These are phyloP conservation scores for Achatina immaculata DNA, from an alignment of 1,140 invertebrate genomes.

Conservation along the genomic window DNA sequence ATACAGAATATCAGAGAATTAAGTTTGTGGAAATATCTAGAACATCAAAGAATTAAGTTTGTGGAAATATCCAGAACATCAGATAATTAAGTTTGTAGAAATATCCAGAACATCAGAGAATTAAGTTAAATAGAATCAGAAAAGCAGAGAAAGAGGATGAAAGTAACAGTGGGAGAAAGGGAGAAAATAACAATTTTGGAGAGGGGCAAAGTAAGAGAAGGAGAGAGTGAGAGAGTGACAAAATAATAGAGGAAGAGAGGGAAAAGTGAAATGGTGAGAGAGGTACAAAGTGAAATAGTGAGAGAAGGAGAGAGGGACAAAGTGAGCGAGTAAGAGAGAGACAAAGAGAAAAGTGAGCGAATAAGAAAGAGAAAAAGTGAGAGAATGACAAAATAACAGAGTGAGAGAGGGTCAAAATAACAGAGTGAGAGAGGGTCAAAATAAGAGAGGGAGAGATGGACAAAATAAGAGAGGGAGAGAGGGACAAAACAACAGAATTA, in stretches of 20 bases:
- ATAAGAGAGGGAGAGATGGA: not conserved
- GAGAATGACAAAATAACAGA: not conserved
- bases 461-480: not conserved
- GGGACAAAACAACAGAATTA: not conserved
- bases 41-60: too few relatives aligned
- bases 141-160: not conserved
- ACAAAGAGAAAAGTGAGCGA: too few relatives aligned
- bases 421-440: not conserved
- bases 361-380: too few relatives aligned
- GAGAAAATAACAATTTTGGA: not conserved
- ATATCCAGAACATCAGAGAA: too few relatives aligned
- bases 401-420: not conserved
- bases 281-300: not conserved
- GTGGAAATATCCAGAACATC: too few relatives aligned
- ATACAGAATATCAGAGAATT: too few relatives aligned
- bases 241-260: not conserved
- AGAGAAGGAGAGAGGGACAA: not conserved
- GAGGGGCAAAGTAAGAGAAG: not conserved
- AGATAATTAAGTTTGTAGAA: too few relatives aligned
- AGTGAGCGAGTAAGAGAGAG: too few relatives aligned
- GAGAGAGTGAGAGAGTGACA: slow-evolving; percentile 22
- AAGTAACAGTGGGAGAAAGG: not conserved
- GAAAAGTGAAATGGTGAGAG: not conserved
- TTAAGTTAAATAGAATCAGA: too few relatives aligned
- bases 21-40: too few relatives aligned